These are phyloP conservation scores for Limosa lapponica DNA, from an alignment of 2,797 vertebrate species.

Conservation along the genomic window DNA sequence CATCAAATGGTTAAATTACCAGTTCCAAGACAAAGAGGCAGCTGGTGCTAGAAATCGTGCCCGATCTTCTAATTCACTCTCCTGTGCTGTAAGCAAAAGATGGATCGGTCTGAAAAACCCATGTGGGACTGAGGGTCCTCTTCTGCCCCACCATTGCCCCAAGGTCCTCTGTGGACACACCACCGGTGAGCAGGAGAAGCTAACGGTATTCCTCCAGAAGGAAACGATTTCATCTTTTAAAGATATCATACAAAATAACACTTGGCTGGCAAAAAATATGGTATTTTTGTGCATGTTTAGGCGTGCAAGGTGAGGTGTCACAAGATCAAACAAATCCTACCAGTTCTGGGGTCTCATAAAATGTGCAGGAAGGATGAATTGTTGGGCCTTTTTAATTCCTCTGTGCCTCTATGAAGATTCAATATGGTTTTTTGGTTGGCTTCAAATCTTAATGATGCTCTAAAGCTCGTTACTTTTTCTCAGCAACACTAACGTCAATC, in stretches of 20 bases:
- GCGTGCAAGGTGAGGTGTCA: neutral
- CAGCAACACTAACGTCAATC: accelerated
- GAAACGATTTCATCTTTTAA: neutral
- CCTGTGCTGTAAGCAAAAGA: neutral
- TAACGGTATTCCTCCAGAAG: neutral
- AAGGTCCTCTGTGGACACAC: neutral
- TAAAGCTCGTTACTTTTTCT: neutral
- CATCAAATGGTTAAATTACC: neutral
- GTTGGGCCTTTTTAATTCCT: neutral
- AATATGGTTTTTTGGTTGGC: neutral
- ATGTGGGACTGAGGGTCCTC: neutral
- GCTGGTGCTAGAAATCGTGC: neutral
- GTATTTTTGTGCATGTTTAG: neutral
- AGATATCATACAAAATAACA: neutral
- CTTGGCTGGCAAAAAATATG: neutral
- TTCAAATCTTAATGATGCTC: neutral
- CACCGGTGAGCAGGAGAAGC: neutral
- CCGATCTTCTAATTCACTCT: accelerated
- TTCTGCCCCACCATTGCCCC: neutral
- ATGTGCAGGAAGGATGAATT: neutral
- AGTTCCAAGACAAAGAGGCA: neutral
- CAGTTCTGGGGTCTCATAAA: slow-evolving; percentile 24
- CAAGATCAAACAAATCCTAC: slow-evolving; percentile 22
- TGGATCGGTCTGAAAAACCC: neutral
- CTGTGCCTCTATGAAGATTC: neutral